Conservation (phyloP, 2,888 invertebrate genomes). For the Tenthredo livida region DNA sequence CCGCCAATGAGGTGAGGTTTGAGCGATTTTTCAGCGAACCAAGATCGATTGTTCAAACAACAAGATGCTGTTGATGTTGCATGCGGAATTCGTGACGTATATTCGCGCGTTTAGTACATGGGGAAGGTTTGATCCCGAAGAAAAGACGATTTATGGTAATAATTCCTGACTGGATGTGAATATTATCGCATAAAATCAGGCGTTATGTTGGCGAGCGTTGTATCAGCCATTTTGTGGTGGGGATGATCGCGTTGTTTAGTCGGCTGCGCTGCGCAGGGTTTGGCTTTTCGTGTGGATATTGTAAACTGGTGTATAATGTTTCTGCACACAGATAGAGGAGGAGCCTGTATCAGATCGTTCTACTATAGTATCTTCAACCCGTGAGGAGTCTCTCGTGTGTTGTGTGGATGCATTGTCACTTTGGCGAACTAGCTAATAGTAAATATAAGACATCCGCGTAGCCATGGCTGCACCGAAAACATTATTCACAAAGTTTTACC, state of each 20-base stretch:
- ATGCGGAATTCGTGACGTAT: background rate
- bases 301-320: background rate
- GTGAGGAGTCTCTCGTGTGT: slow-evolving; percentile 17
- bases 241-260: background rate
- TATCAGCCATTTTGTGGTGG: slow-evolving; percentile 12
- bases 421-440: background rate
- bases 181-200: background rate
- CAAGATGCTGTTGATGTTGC: background rate
- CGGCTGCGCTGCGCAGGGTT: slow-evolving; percentile 8
- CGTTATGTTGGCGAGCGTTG: background rate
- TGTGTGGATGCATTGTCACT: slow-evolving; percentile 47
- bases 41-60: slow-evolving; percentile 9
- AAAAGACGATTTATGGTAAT: background rate
- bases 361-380: slow-evolving; percentile 17
- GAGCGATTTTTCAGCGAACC: background rate
- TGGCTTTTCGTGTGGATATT: background rate
- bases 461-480: slow-evolving; percentile 53
- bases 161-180: background rate
- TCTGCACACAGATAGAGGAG: background rate
- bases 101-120: background rate
- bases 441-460: slow-evolving; percentile 42
- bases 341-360: background rate
- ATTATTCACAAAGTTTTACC: slow-evolving; percentile 40
- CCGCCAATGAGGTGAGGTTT: background rate
- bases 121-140: background rate